Evolutionary conservation across 2,888 invertebrate species (phyloP), one percentile per base, ranked within the genome.

Genomic region (Ganaspis brasiliensis): DNA sequence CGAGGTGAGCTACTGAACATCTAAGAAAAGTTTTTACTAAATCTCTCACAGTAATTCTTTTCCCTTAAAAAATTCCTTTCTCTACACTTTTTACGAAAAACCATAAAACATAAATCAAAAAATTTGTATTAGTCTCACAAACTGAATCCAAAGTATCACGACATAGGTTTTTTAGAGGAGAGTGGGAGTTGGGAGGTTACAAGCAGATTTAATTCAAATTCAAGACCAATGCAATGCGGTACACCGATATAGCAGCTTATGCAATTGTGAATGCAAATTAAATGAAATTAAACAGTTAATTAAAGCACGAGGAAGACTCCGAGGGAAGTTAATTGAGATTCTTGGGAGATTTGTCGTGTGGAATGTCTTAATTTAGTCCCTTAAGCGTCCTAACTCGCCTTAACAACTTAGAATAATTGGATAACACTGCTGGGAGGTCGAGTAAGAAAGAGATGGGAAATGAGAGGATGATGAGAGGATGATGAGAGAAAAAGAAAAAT

Each of bases 351-450:
- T 91, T 91, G 91, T 90, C 90, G 91, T 87, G 87, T 88, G 91
- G 91, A 91, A 91, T 91, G 91, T 91, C 91, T 91, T 91, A 91
- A 91, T 91, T 91, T 91, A 91, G 90, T 91, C 89, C 88, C 90
- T 91, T 90, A 90, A 91, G 88, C 90, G 89, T 90, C 90, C 90
- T 90, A 90, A 90, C 90, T 89, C 87, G 89, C 89, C 91, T 91
- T 91, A 91, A 91, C 91, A 91, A 91, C 91, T 90, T 91, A 89
- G 89, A 91, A 91, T 91, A 91, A 91, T 91, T 91, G 90, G 91
- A 91, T 90, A 90, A 90, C 89, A 89, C 87, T 85, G 84, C 82
- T 83, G 45, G 49, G 81, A 79, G 82, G 83, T 77, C 74, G 79
- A 72, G 56, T n/a, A 37, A 45, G 70, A 72, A 61, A 52, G 63